Base-by-base conservation (phyloP, 2,888 invertebrate genomes). In the Drosophila greeni region DNA sequence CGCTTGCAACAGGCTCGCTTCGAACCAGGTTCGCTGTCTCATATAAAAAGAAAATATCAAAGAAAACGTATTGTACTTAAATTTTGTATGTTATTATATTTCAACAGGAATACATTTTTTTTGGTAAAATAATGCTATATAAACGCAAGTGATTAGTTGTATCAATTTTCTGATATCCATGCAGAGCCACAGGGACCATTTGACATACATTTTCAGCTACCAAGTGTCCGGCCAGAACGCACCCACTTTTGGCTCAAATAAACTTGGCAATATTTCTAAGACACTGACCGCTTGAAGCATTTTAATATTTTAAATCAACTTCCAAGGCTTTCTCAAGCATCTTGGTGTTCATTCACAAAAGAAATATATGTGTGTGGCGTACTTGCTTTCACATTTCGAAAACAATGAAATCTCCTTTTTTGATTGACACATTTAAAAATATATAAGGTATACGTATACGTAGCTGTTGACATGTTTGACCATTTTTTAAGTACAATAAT, bases 301-400 rank as follows among this genome's bases (percentile, higher is more conserved):
- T 61, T 61, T 61, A 29, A 61, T 49, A 62, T 49, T 60, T 59
- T 14, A 60, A 58, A 59, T 59, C 43, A 58, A 18, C 23, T 29
- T n/a, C 14, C 31, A 31, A 18, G 31, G 31, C 31, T 37, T 37
- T 45, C 43, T 26, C 12, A 6, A 36, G 20, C 20, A 34, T 34
- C 34, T 14, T 16, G 23, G 29, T 16, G 29, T 42, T 20, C 34
- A 43, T 58, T 36, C 18, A 58, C 29, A 33, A 42, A 34, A 33
- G 47, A 24, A 45, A 31, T 18, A 52, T 26, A 37, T 53, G 23
- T 16, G 16, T 23, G 37, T 5, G 9, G 4, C 7, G 18, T 29
- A 12, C 14, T 31, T 8, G 18, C 45, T 29, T 45, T 45, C 18
- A 29, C 29, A 23, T 31, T 53, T 53, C 7, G 29, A 54, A 56